Percentiles rank a stretch among this genome's conserved stretches.
These are phyloP conservation scores for Sebastes trivittatus DNA, from an alignment of 2,797 vertebrate genomes.

Conservation along the genomic window DNA sequence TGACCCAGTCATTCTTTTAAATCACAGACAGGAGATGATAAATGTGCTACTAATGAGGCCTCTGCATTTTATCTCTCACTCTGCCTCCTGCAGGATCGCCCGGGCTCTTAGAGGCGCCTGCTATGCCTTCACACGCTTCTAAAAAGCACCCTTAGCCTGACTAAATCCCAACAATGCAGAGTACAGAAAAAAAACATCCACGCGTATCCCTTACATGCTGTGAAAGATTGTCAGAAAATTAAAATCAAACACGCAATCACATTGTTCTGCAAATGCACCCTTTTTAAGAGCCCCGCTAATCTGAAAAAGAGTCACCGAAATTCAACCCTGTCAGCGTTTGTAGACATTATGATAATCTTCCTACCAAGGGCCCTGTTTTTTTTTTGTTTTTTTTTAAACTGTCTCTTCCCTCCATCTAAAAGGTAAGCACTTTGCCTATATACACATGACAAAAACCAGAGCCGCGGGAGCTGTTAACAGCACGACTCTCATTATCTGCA, in stretches of 20 bases:
- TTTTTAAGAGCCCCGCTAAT: slow-evolving; percentile 76
- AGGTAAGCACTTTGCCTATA: slow-evolving; percentile 83
- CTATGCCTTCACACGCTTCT: slow-evolving; percentile 67
- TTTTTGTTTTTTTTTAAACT: slow-evolving; percentile 34
- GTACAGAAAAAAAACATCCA: slow-evolving; percentile 61
- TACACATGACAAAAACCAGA: slow-evolving; percentile 81
- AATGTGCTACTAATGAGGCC: slow-evolving; percentile 87
- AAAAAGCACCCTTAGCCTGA: slow-evolving; percentile 64
- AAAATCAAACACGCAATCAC: slow-evolving; percentile 83
- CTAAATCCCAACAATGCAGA: slow-evolving; percentile 70
- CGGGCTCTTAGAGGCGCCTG: slow-evolving; percentile 58
- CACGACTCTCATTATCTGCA: slow-evolving; percentile 83
- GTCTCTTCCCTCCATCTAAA: slow-evolving; percentile 69
- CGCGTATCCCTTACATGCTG: slow-evolving; percentile 71
- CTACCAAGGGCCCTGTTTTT: slow-evolving; percentile 57
- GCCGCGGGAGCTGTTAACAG: slow-evolving; percentile 81
- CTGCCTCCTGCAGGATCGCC: slow-evolving; percentile 73
- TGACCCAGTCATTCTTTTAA: slow-evolving; percentile 88
- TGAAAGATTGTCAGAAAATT: slow-evolving; percentile 82
- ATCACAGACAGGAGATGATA: slow-evolving; percentile 87
- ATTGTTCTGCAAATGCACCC: slow-evolving; percentile 81
- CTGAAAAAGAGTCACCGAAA: slow-evolving; percentile 73
- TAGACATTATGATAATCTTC: slow-evolving; percentile 84
- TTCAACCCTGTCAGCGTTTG: slow-evolving; percentile 85
- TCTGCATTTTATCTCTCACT: slow-evolving; percentile 80